Percentiles rank a stretch among this genome's conserved stretches.
phyloP scores from a whole-genome alignment of 2,113 vertebrate genomes.

The Cygnus buccinator region DNA sequence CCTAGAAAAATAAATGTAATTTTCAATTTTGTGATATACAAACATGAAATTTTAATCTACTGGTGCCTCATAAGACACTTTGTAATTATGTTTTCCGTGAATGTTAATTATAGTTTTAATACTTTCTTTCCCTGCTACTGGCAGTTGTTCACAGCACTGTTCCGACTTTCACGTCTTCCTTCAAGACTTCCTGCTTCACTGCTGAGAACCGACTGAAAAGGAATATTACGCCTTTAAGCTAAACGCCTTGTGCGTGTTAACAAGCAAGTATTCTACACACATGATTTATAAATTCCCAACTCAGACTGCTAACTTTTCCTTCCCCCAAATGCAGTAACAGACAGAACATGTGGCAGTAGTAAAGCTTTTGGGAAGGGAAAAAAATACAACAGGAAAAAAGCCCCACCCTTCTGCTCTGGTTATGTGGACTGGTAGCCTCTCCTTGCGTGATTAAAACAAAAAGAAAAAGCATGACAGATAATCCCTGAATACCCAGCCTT shows the following conservation, averaged over 20 bases:
- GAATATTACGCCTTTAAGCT: background rate
- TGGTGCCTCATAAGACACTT: background rate
- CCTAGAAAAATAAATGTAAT: background rate
- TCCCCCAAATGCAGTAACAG: background rate
- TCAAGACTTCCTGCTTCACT: background rate
- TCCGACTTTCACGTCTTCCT: background rate
- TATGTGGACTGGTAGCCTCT: constrained; percentile 72
- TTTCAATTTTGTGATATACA: background rate
- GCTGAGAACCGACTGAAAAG: background rate
- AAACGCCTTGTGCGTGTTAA: background rate
- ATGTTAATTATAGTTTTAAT: background rate
- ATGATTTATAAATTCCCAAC: background rate
- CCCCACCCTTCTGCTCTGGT: background rate
- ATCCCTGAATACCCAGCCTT: constrained; percentile 88
- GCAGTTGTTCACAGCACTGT: background rate
- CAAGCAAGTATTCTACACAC: background rate
- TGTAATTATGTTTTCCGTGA: background rate
- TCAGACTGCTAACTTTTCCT: background rate
- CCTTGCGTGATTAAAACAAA: constrained; percentile 87
- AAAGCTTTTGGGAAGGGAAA: background rate
- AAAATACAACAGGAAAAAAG: background rate
- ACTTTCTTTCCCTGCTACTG: background rate
- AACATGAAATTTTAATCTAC: background rate
- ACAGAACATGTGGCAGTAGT: background rate
- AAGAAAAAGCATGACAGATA: constrained; percentile 84